Conservation (phyloP, 2,888 invertebrate species). For the Chymomyza amoena region DNA sequence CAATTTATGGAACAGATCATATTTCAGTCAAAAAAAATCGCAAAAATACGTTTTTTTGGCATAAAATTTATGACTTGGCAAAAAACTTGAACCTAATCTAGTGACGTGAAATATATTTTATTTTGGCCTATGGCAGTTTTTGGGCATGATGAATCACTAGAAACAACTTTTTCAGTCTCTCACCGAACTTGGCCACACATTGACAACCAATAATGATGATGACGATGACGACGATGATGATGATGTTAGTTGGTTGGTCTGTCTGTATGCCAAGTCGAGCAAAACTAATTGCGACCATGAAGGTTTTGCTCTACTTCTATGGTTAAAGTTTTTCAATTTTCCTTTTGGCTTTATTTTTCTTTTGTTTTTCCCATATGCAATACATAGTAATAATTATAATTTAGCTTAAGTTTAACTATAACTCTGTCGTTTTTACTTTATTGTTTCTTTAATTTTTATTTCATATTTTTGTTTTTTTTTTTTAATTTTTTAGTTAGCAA, state of each 20-base stretch:
- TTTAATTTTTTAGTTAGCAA: slow-evolving; percentile 40
- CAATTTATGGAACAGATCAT: too few relatives aligned
- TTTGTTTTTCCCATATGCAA: slow-evolving; percentile 26
- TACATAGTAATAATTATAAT: slow-evolving; percentile 58
- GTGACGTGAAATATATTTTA: neutral
- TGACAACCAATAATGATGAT: slow-evolving; percentile 15
- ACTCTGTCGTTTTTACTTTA: neutral
- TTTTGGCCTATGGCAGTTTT: slow-evolving; percentile 2
- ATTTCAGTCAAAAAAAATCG: too few relatives aligned
- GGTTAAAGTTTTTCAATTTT: slow-evolving; percentile 28
- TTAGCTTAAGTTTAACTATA: slow-evolving; percentile 44
- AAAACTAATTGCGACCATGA: slow-evolving; percentile 51
- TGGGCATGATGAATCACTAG: slow-evolving; percentile 48
- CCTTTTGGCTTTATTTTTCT: slow-evolving; percentile 33
- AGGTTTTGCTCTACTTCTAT: slow-evolving; percentile 25
- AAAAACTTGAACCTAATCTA: neutral
- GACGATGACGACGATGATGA: neutral
- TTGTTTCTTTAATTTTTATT: slow-evolving; percentile 12
- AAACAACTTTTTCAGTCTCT: slow-evolving; percentile 40
- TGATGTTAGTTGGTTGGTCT: neutral
- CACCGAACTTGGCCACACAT: slow-evolving; percentile 26
- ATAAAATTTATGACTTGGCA: neutral
- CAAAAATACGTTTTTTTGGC: neutral
- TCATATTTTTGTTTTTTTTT: slow-evolving; percentile 20
- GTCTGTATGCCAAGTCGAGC: slow-evolving; percentile 43